Base-by-base conservation (phyloP, 2,797 vertebrate species). In the Ispidina picta region DNA sequence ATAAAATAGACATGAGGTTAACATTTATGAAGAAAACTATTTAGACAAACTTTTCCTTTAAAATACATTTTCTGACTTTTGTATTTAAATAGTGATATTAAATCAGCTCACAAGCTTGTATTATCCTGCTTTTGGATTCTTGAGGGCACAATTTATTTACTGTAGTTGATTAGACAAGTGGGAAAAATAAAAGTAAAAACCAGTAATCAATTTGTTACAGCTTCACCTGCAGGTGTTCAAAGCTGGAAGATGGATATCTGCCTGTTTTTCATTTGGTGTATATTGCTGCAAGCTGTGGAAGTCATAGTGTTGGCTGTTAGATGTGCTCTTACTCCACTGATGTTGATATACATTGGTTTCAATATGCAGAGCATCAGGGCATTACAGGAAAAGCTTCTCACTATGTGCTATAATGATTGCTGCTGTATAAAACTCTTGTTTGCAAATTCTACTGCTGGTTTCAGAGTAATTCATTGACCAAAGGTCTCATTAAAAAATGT, bases 71-170 rank as follows among this genome's bases (percentile, higher is more conserved):
- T 73, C 37, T 80, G 62, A 85, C 59, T 88, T 96, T 86, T 12
- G 4, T 21, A n/a, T 85, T 87, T 70, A 85, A 78, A 69, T 83
- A 92, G 60, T 21, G 21, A 93, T 73, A 48, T 6, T 49, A 26
- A 86, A 59, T 35, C 62, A 88, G 91, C 56, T 39, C 39, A 83
- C 65, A 69, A 31, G 20, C 51, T 80, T 76, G 25, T 56, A 41
- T 41, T 90, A 69, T 62, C 73, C 48, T 54, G 26, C 46, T 91
- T 91, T 78, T 74, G 58, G 35, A 86, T 84, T 87, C 91, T 89
- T 96, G 94, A 93, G 82, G 93, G 83, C 93, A 74, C 59, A 91
- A 72, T 29, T 88, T 72, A 82, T 92, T 86, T 81, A 94, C 63
- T 76, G 63, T 46, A 84, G 39, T 25, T 90, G 64, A 94, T 89